Evolutionary conservation across 2,113 vertebrate species (phyloP).

Genomic region (Lepisosteus osseus): DNA sequence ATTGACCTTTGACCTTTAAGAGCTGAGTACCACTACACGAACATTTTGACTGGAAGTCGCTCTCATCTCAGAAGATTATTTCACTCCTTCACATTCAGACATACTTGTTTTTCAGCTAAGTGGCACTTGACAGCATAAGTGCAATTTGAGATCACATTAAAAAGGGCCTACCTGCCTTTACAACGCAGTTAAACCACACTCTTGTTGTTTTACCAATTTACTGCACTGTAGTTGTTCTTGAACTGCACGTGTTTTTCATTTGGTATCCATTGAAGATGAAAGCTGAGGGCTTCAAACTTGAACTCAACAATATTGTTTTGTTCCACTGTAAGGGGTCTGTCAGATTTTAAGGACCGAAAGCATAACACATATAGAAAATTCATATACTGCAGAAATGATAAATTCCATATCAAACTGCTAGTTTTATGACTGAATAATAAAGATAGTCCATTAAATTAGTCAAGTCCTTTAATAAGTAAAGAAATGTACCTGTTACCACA

Average conservation of each 20-base stretch:
- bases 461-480: too few relatives aligned
- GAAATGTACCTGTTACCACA: too few relatives aligned
- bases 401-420: too few relatives aligned
- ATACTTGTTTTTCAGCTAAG: slow-evolving; percentile 19
- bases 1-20: slow-evolving; percentile 49
- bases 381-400: too few relatives aligned
- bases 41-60: too few relatives aligned
- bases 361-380: too few relatives aligned
- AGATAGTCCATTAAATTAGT: too few relatives aligned
- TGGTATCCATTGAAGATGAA: slow-evolving; percentile 47
- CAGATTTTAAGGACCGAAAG: too few relatives aligned
- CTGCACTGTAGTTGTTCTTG: slow-evolving; percentile 45
- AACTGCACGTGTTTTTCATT: slow-evolving; percentile 61
- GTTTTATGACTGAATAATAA: too few relatives aligned
- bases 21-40: background rate
- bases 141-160: slow-evolving; percentile 51
- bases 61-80: too few relatives aligned
- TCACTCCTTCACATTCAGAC: too few relatives aligned
- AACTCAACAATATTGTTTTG: slow-evolving; percentile 3
- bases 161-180: slow-evolving; percentile 60
- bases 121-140: slow-evolving; percentile 45
- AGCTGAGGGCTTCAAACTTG: slow-evolving; percentile 36
- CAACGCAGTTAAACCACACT: slow-evolving; percentile 53
- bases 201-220: slow-evolving; percentile 59
- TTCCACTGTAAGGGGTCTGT: too few relatives aligned